Evolutionary conservation across 2,797 vertebrate genomes (phyloP).

Genomic region (Smutsia gigantea): DNA sequence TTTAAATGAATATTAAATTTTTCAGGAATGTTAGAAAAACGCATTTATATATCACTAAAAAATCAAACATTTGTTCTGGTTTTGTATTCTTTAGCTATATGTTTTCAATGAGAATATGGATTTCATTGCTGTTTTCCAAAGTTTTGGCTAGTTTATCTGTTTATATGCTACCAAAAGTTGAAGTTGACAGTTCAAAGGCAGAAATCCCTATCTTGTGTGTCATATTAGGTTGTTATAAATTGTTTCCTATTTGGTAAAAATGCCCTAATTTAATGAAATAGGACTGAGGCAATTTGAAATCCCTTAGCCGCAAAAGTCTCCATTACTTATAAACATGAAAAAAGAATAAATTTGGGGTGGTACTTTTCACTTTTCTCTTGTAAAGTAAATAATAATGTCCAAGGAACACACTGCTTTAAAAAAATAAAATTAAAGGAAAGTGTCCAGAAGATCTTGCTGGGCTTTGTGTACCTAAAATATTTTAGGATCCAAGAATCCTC

Average conservation of each 20-base stretch:
- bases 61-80: not conserved
- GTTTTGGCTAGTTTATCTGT: not conserved
- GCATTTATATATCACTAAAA: not conserved
- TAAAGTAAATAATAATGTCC: not conserved
- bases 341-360: not conserved
- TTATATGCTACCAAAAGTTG: not conserved
- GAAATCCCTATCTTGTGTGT: not conserved
- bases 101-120: not conserved
- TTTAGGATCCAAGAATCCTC: not conserved
- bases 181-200: not conserved
- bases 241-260: not conserved
- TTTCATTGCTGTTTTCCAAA: not conserved
- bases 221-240: not conserved
- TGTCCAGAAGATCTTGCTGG: not conserved
- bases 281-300: not conserved
- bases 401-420: not conserved
- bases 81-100: not conserved
- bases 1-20: not conserved
- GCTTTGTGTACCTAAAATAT: not conserved
- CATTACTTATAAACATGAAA: not conserved
- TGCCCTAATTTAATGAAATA: not conserved
- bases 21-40: not conserved
- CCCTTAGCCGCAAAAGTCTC: not conserved
- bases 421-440: not conserved
- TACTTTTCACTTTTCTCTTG: not conserved